Base-by-base conservation (phyloP, 2,888 invertebrate genomes). In the Lutraria lutraria region DNA sequence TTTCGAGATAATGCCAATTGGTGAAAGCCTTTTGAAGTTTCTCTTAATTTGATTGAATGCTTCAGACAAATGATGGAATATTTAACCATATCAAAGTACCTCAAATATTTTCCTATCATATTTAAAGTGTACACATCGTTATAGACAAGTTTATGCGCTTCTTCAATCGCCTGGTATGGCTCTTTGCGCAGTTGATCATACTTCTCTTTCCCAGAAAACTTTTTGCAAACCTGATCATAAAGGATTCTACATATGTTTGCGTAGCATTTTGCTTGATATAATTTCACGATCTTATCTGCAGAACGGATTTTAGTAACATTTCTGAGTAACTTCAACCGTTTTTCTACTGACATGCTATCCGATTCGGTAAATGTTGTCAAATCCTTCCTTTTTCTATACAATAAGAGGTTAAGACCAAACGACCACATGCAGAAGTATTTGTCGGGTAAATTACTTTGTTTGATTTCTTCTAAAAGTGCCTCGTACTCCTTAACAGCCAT, bases 161-260 rank as follows among this genome's bases (percentile, higher is more conserved):
- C 25, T 76, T 76, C 34, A 19, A 76, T 34, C 34, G 76, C 76
- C 19, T 31, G 19, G 2, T 31, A 19, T 76, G 76, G 76, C 19
- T 76, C 34, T 10, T 31, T 1, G 2, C 76, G 29, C 19, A 76
- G 34, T 31, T 19, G 76, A 4, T 15, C 2, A 31, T 76, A 31
- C 34, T 6, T 34, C 19, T 34, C 76, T 34, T 19, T 76, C 0
- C 76, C 76, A 2, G 31, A 13, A 31, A 15, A 72, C 31, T 8
- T n/a, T 16, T 3, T 76, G 16, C 76, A 76, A 19, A 76, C 16
- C 16, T 76, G 76, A 34, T 76, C 76, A 16, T 76, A 76, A 15
- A 15, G 76, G 29, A 76, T 76, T 76, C 76, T 31, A 76, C 76
- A 76, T 76, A 76, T 76, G 76, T 76, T 76, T 31, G 34, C 76